Evolutionary conservation across 92 coral and sea anemone species (phyloP).

Genomic region (Parazoanthus darwini): DNA sequence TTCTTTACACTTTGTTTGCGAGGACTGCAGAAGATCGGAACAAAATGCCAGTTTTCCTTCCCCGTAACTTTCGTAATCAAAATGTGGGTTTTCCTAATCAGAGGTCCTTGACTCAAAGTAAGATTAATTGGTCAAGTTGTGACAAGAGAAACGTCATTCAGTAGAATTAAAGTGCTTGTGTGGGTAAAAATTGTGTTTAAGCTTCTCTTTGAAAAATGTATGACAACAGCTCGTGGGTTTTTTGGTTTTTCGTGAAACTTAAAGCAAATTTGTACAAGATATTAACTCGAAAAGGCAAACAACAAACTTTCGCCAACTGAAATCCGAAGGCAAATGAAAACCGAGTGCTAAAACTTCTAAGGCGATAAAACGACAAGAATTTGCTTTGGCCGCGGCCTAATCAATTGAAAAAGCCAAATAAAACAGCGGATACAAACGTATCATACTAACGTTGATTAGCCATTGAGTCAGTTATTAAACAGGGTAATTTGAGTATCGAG

Average conservation of each 20-base stretch:
- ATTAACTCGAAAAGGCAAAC: slow-evolving; percentile 5
- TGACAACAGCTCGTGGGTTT: background rate
- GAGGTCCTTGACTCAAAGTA: background rate
- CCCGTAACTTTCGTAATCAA: background rate
- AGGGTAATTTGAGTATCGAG: background rate
- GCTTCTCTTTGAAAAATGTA: background rate
- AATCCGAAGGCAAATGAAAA: background rate
- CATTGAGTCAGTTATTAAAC: slow-evolving; percentile 10
- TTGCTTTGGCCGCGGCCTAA: background rate
- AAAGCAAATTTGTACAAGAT: slow-evolving; percentile 33
- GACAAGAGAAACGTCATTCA: slow-evolving; percentile 2
- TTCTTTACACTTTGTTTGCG: background rate
- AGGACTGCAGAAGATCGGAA: background rate
- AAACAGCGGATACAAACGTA: background rate
- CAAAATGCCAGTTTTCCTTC: background rate
- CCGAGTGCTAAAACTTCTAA: background rate
- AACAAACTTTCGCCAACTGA: background rate
- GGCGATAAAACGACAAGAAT: background rate
- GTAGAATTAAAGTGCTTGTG: background rate
- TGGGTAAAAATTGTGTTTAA: background rate
- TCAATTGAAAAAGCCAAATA: background rate
- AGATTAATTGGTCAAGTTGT: background rate
- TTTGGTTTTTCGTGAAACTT: background rate
- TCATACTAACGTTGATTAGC: background rate
- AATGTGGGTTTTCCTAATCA: background rate